Evolutionary conservation across 2,797 vertebrate species (phyloP).

Genomic region (Poeciliopsis turneri): DNA sequence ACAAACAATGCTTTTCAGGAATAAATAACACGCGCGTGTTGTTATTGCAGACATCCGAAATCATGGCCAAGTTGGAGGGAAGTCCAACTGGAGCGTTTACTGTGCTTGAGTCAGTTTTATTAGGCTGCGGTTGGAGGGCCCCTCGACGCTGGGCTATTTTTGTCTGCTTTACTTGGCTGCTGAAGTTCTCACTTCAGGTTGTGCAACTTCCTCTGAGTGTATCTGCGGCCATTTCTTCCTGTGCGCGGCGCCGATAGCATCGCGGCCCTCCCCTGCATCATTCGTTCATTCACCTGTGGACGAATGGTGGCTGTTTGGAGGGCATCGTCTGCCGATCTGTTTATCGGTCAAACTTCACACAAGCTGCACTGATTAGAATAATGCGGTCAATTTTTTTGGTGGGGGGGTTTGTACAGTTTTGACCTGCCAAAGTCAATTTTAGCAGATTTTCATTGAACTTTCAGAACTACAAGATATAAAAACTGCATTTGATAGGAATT

Average conservation of each 20-base stretch:
- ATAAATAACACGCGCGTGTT: conserved; percentile 65
- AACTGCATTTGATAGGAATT: background rate
- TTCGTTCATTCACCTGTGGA: background rate
- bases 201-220: conserved; percentile 37
- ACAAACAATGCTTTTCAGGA: conserved; percentile 71
- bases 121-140: conserved; percentile 53
- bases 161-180: conserved; percentile 14
- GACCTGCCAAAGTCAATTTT: background rate
- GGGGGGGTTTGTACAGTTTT: background rate
- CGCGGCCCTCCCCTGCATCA: background rate
- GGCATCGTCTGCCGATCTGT: background rate
- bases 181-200: conserved; percentile 30
- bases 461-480: background rate
- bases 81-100: conserved; percentile 59
- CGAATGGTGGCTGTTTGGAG: background rate
- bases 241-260: conserved; percentile 1
- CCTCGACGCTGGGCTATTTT: conserved; percentile 41
- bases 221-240: conserved; percentile 22
- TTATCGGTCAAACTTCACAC: background rate
- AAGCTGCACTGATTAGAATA: background rate
- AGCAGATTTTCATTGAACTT: background rate
- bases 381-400: background rate
- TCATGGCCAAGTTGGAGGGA: conserved; percentile 53
- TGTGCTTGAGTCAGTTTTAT: conserved; percentile 57
- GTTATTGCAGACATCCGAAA: conserved; percentile 53